Base-by-base conservation (phyloP, 2,888 invertebrate species). In the Thera obeliscata region DNA sequence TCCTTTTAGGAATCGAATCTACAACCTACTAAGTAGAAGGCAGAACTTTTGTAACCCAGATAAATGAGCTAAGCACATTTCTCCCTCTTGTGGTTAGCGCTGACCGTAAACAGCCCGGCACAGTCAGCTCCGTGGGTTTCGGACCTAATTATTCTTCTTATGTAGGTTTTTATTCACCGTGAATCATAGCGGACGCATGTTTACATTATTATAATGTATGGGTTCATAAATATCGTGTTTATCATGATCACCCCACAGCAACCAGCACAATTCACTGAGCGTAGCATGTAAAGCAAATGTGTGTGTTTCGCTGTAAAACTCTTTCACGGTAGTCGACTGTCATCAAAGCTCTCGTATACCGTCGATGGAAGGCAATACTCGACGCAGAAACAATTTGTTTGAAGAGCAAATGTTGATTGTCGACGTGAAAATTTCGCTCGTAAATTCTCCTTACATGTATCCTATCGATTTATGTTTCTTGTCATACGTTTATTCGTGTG, bases 181-280 rank as follows among this genome's bases (percentile, higher is more conserved):
- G 85, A 86, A 84, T 86, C 85, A 86, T 84, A 85, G 33, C 85
- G 81, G 79, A 83, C 81, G 81, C 87, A 84, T 87, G 88, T 90
- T 89, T 88, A 89, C 87, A 88, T 88, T 87, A 86, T 89, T 90
- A 85, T 88, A 87, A 87, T 78, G 82, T 80, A 80, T 80, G 77
- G 79, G 80, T 75, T 81, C 83, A 56, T 83, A 84, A 84, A 86
- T 83, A 86, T 78, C 77, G 77, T 85, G 84, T 84, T 85, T 84
- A 85, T 82, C 81, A 80, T 78, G 64, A 79, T 78, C 76, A 77
- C 80, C 75, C 76, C 67, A 74, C 75, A 65, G 56, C 76, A 70
- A 75, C 75, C 75, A 80, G 77, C 80, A 77, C 76, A 78, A 76
- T 72, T 69, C 75, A 70, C 69, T 70, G 73, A 78, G 70, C 71